A percentile compares a stretch with the other conserved stretches of the same genome.
Evolutionary conservation across 1,140 invertebrate species (phyloP).

Genomic region (Neodiprion lecontei): DNA sequence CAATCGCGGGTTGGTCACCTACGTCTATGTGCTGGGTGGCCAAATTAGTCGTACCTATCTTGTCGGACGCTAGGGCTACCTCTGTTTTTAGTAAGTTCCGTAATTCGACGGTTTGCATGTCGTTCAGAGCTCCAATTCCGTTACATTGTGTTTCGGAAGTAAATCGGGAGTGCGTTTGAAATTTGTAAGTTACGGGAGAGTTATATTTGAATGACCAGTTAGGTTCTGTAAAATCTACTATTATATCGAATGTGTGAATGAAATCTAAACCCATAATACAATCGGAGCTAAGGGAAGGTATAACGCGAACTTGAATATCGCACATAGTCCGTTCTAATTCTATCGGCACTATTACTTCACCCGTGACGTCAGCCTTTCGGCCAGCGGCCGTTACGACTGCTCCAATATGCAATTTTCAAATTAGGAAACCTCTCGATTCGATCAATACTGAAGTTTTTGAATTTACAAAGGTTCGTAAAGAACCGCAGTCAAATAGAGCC

Average conservation of each 20-base stretch:
- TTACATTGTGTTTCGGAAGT: not conserved
- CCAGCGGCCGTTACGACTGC: too few species aligned
- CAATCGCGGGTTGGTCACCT: slow-evolving; percentile 36
- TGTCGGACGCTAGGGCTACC: too few species aligned
- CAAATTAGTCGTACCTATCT: slow-evolving; percentile 19
- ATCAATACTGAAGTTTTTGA: too few species aligned
- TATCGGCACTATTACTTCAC: not conserved
- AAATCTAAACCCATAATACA: not conserved
- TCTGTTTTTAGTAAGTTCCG: too few species aligned
- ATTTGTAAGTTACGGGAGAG: not conserved
- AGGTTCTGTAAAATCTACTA: too few species aligned
- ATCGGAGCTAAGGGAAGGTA: not conserved
- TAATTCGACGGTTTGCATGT: not conserved
- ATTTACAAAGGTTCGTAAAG: too few species aligned
- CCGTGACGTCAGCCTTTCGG: too few species aligned
- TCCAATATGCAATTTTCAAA: too few species aligned
- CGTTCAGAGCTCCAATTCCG: not conserved
- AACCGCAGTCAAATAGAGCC: too few species aligned
- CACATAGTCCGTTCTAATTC: not conserved
- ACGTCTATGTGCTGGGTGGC: slow-evolving; percentile 42
- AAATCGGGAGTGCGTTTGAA: not conserved
- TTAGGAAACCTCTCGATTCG: too few species aligned
- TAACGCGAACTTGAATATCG: not conserved
- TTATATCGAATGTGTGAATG: too few species aligned
- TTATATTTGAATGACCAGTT: not conserved